Evolutionary conservation across 2,888 invertebrate species (phyloP).

Genomic region (Operophtera brumata): DNA sequence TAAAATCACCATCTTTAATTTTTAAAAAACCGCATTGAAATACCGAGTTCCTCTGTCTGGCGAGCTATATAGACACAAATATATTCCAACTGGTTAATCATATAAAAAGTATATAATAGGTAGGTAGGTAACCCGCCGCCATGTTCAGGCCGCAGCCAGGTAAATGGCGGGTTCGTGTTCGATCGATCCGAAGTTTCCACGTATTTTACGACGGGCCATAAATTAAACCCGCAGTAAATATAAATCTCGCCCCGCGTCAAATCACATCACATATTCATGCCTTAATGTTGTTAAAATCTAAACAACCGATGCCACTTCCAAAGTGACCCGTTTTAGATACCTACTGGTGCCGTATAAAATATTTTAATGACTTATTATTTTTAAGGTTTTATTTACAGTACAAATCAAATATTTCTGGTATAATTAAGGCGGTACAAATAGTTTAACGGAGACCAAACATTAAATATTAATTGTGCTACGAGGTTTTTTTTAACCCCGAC

Average conservation of each 20-base stretch:
- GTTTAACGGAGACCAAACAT: too few relatives aligned
- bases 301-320: conserved; percentile 50
- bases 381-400: conserved; percentile 14
- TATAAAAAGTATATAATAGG: conserved; percentile 7
- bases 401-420: not conserved
- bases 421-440: not conserved
- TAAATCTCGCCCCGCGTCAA: conserved; percentile 73
- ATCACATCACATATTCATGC: conserved; percentile 72
- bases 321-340: conserved; percentile 39
- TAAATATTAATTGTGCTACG: too few relatives aligned
- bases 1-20: too few relatives aligned
- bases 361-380: conserved; percentile 16
- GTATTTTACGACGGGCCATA: conserved; percentile 66
- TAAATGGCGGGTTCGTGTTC: conserved; percentile 23
- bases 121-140: conserved; percentile 6
- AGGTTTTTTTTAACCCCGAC: too few relatives aligned
- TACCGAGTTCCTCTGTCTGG: not conserved
- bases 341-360: conserved; percentile 12
- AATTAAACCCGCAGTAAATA: conserved; percentile 73
- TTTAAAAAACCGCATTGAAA: too few relatives aligned
- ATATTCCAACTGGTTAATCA: not conserved
- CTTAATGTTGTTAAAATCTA: conserved; percentile 59
- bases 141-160: conserved; percentile 16
- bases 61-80: conserved; percentile 13
- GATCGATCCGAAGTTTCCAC: conserved; percentile 61